Base-by-base conservation (phyloP, 2,797 vertebrate species). In the Notoglanidium macrostoma region DNA sequence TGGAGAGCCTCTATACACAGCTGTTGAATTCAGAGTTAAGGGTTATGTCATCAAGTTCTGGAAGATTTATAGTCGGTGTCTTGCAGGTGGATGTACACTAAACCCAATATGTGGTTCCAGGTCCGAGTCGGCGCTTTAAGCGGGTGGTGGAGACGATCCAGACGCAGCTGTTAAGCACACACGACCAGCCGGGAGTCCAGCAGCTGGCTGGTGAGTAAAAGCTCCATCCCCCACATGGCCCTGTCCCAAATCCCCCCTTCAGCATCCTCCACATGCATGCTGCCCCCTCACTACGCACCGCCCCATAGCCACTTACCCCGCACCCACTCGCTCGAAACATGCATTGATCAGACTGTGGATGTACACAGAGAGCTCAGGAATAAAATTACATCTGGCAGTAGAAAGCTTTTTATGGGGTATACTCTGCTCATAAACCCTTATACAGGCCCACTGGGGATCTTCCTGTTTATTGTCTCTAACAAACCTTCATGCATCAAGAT, bases 131-230 rank as follows among this genome's bases (percentile, higher is more conserved):
- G 90, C 97, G 98, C 90, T 99, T 99, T 93, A 99, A 99, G 96
- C 97, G 98, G 93, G 98, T 99, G 92, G 98, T 99, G 93, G 98
- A 99, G 97, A 98, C 98, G 79, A 99, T 99, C 94, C 98, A 99
- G 96, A 96, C 97, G 89, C 98, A 99, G 96, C 96, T 99, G 95
- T 96, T 99, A 96, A 99, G 98, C 96, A 97, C 98, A 94, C 97
- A 99, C 10, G 98, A 98, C 93, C 98, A 98, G 95, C 97, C 98
- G 3, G 96, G 97, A 14, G 97, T 98, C 94, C 98, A 98, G 94
- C 98, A 99, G 94, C 95, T 99, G 94, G 96, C 98, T 95, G 98
- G 98, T 99, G 95, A 98, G 98, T 96, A 89, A 29, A 7, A 0
- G 85, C 23, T 65, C 67, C 29, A 55, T 63, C 49, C 63, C 65